These are phyloP conservation scores for Trialeurodes vaporariorum DNA, from an alignment of 1,140 invertebrate genomes.

Conservation along the genomic window DNA sequence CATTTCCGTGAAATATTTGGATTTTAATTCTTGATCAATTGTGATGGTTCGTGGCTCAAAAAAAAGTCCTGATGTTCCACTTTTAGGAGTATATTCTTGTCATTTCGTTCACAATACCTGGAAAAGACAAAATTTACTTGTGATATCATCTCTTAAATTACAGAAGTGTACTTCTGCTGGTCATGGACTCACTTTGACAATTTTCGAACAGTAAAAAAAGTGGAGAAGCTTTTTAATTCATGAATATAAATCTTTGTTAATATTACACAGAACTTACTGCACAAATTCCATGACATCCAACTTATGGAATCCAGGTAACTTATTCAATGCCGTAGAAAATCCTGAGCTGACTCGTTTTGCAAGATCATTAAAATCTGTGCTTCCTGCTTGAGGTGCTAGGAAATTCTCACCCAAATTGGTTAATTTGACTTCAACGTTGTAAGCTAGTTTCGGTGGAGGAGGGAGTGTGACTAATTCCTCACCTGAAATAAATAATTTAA, in stretches of 20 bases:
- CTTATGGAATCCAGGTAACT: conserved; percentile 59
- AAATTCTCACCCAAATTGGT: conserved; percentile 64
- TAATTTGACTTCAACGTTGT: conserved; percentile 60
- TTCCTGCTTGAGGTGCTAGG: conserved; percentile 50
- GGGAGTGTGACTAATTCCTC: conserved; percentile 31
- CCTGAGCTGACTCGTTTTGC: conserved; percentile 44
- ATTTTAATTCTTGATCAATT: too few relatives aligned
- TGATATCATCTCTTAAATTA: too few relatives aligned
- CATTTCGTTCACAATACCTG: too few relatives aligned
- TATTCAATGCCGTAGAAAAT: conserved; percentile 46
- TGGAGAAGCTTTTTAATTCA: too few relatives aligned
- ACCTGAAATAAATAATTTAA: conserved; percentile 13
- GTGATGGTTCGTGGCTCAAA: too few relatives aligned
- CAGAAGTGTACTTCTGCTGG: too few relatives aligned
- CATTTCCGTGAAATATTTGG: too few relatives aligned
- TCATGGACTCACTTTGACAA: not conserved
- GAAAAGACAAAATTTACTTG: too few relatives aligned
- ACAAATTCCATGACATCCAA: conserved; percentile 54
- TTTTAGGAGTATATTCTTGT: too few relatives aligned
- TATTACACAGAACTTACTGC: conserved; percentile 49
- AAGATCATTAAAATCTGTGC: conserved; percentile 58
- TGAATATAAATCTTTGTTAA: too few relatives aligned
- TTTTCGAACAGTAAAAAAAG: not conserved
- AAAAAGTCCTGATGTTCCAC: too few relatives aligned
- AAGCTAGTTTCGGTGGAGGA: conserved; percentile 47